A percentile compares a stretch with the other conserved stretches of the same genome.
These are phyloP conservation scores for Chrysolina haemoptera DNA, from an alignment of 2,888 invertebrate species.

Conservation along the genomic window DNA sequence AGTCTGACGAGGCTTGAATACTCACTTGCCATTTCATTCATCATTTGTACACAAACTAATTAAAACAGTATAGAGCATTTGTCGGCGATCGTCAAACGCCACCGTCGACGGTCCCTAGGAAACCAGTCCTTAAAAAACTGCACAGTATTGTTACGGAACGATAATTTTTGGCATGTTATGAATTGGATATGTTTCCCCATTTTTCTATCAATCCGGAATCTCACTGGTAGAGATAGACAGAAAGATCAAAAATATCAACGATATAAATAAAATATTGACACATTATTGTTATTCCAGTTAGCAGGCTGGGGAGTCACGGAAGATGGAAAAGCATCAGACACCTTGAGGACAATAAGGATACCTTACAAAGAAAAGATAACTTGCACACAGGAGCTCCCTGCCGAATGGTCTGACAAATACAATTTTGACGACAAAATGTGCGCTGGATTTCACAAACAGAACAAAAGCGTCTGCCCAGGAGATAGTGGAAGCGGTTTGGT, in stretches of 20 bases:
- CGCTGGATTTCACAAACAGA: slow-evolving; percentile 40
- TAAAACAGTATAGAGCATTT: too few species aligned
- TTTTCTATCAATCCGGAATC: too few species aligned
- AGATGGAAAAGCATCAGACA: slow-evolving; percentile 33
- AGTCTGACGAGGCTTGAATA: too few species aligned
- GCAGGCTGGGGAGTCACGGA: slow-evolving; percentile 45
- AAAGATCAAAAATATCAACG: background rate
- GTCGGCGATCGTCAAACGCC: too few species aligned
- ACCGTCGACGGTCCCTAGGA: too few species aligned
- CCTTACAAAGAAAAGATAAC: slow-evolving; percentile 44
- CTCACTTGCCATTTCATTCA: too few species aligned
- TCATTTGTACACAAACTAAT: too few species aligned
- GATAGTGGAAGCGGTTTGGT: slow-evolving; percentile 46
- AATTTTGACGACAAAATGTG: slow-evolving; percentile 46
- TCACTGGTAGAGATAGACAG: too few species aligned
- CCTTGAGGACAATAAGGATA: slow-evolving; percentile 35
- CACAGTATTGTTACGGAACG: too few species aligned
- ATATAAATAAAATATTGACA: background rate
- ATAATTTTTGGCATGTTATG: too few species aligned
- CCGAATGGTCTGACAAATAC: slow-evolving; percentile 41
- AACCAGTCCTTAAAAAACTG: too few species aligned
- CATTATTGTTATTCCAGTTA: slow-evolving; percentile 33
- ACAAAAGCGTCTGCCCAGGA: slow-evolving; percentile 41
- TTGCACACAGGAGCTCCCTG: slow-evolving; percentile 38
- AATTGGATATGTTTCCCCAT: too few species aligned